Evolutionary conservation across 2,888 invertebrate species (phyloP).

Genomic region (Stictocephala bisonia): DNA sequence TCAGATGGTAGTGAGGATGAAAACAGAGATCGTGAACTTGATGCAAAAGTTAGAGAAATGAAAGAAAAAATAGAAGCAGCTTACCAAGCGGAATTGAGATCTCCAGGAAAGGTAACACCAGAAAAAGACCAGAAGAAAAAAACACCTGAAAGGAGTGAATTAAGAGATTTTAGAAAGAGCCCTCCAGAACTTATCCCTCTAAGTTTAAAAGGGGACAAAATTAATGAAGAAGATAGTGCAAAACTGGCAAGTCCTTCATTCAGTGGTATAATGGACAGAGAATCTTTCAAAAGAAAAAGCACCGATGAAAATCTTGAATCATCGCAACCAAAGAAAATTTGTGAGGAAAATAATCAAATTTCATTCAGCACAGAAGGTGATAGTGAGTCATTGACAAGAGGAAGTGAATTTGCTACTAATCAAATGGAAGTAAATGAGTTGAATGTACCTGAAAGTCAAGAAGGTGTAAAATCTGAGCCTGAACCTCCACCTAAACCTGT

Average conservation of each 20-base stretch:
- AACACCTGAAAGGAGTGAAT: slow-evolving; percentile 1
- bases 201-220: not conserved
- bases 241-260: too few species aligned
- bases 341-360: slow-evolving; percentile 46
- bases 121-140: slow-evolving; percentile 50
- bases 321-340: not conserved
- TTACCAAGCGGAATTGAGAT: slow-evolving; percentile 43
- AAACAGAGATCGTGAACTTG: slow-evolving; percentile 22
- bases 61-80: slow-evolving; percentile 43
- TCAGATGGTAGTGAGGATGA: slow-evolving; percentile 25
- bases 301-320: not conserved
- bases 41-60: slow-evolving; percentile 23
- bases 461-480: slow-evolving; percentile 12
- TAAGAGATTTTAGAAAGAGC: not conserved
- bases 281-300: slow-evolving; percentile 1
- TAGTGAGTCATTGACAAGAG: slow-evolving; percentile 28
- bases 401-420: slow-evolving; percentile 51
- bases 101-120: too few species aligned
- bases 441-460: not conserved
- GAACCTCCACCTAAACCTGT: slow-evolving; percentile 39
- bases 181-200: slow-evolving; percentile 29
- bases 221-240: not conserved
- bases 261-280: not conserved
- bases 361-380: slow-evolving; percentile 39
- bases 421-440: slow-evolving; percentile 47